Percentiles rank a stretch among this genome's conserved stretches.
phyloP scores from a whole-genome alignment of 2,113 vertebrate genomes.

The Eurystomus gularis region DNA sequence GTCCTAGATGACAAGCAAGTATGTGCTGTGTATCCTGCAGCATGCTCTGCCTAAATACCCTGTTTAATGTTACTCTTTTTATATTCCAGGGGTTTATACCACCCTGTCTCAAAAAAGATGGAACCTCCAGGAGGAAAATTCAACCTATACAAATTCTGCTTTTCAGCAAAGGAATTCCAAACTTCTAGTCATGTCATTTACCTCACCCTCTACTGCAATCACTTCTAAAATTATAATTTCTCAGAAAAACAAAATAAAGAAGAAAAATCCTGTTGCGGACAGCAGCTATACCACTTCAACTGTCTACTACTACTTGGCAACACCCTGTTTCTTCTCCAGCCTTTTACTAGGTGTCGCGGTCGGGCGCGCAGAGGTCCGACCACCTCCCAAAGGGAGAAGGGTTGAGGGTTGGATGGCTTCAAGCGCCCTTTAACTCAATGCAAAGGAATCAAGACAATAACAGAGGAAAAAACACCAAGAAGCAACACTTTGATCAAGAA shows the following conservation, averaged over 20 bases:
- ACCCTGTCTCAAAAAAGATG: background rate
- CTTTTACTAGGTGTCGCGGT: too few species aligned
- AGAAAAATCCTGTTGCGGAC: background rate
- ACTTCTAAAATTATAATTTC: background rate
- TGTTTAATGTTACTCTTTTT: background rate
- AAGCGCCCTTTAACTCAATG: background rate
- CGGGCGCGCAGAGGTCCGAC: too few species aligned
- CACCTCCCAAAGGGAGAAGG: too few species aligned
- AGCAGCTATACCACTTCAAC: background rate
- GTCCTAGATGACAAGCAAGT: constrained; percentile 2
- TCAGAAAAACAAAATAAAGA: background rate
- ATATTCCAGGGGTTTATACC: background rate
- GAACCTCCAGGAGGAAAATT: background rate
- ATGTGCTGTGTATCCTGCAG: background rate
- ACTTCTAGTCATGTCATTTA: background rate
- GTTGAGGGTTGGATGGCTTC: background rate
- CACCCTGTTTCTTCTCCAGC: background rate
- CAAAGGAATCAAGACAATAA: background rate
- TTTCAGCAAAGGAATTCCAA: background rate
- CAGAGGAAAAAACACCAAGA: background rate
- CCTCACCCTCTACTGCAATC: background rate
- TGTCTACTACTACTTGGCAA: background rate
- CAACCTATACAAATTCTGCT: background rate
- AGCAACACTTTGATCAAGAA: background rate
- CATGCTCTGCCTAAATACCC: background rate